These are phyloP conservation scores for Typhlichthys subterraneus DNA, from an alignment of 2,797 vertebrate species.

Conservation along the genomic window DNA sequence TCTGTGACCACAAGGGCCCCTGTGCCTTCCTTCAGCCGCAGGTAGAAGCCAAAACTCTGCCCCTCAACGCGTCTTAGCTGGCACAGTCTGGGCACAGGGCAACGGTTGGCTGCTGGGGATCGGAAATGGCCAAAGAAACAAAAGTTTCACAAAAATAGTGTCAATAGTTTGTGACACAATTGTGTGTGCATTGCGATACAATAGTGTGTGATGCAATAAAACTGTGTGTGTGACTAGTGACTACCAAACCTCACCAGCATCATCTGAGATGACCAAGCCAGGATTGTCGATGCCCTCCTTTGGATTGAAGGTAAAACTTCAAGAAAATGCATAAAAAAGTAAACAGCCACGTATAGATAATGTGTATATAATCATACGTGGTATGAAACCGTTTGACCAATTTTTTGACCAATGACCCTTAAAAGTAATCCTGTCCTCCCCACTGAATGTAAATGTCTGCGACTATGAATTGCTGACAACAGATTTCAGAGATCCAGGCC, in stretches of 20 bases:
- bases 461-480: too few species aligned
- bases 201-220: conserved; percentile 1
- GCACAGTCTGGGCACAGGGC: conserved; percentile 74
- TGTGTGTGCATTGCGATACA: too few species aligned
- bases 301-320: conserved; percentile 92
- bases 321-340: not conserved
- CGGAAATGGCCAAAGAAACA: not conserved
- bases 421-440: too few species aligned
- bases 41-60: conserved; percentile 84
- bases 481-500: too few species aligned
- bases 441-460: too few species aligned
- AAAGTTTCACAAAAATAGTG: not conserved
- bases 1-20: conserved; percentile 73
- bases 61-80: conserved; percentile 77
- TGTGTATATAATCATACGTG: too few species aligned
- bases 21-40: conserved; percentile 63
- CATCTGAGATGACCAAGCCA: conserved; percentile 81
- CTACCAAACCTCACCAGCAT: conserved; percentile 67
- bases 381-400: too few species aligned
- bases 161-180: too few species aligned
- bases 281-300: conserved; percentile 96
- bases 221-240: not conserved
- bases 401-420: too few species aligned
- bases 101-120: conserved; percentile 53
- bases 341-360: too few species aligned